These are phyloP conservation scores for Rhinogobius similis DNA, from an alignment of 2,113 vertebrate genomes.

Conservation along the genomic window DNA sequence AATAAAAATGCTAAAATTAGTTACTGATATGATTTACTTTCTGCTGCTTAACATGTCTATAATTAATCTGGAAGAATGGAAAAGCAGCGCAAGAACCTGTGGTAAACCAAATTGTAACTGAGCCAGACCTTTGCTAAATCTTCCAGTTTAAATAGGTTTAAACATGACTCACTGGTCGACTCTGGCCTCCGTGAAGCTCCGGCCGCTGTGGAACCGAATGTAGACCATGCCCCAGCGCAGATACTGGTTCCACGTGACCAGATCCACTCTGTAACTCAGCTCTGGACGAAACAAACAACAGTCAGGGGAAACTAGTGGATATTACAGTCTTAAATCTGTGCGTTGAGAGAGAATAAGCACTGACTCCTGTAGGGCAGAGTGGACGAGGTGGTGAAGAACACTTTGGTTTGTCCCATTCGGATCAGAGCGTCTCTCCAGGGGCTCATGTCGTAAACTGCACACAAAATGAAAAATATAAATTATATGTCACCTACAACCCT, in stretches of 20 bases:
- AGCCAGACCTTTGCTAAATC: too few species aligned
- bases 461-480: neutral
- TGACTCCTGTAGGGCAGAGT: conserved; percentile 87
- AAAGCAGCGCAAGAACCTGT: too few species aligned
- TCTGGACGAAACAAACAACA: conserved; percentile 69
- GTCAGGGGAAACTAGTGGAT: neutral
- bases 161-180: conserved; percentile 83
- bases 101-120: neutral
- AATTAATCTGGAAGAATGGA: too few species aligned
- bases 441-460: conserved; percentile 85
- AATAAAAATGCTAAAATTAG: too few species aligned
- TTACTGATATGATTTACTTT: too few species aligned
- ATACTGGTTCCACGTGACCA: conserved; percentile 88
- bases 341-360: conserved; percentile 38
- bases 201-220: conserved; percentile 80
- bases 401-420: conserved; percentile 73
- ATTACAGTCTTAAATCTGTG: neutral
- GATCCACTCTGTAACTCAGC: conserved; percentile 88
- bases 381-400: conserved; percentile 86
- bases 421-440: conserved; percentile 82
- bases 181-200: conserved; percentile 78
- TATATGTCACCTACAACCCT: too few species aligned
- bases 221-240: conserved; percentile 86
- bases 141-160: neutral
- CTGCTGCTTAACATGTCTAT: too few species aligned